Conservation (phyloP, 2,888 invertebrate genomes). For the Cheilosia urbana region DNA sequence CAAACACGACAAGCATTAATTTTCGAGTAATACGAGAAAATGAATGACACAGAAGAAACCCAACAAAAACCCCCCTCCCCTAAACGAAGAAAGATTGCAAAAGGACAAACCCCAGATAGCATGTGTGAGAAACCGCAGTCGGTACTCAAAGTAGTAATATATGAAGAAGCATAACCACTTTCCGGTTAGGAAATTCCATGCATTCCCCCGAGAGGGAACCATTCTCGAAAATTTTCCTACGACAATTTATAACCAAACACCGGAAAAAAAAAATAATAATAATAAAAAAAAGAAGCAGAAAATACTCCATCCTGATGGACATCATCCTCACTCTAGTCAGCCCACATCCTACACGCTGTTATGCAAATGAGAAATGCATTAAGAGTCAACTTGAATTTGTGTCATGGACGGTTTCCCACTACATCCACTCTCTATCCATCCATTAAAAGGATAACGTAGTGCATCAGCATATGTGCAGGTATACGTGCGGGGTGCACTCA, state of each 20-base stretch:
- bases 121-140: neutral
- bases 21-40: constrained; percentile 6
- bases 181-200: constrained; percentile 52
- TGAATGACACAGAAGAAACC: neutral
- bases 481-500: constrained; percentile 43
- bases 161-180: constrained; percentile 40
- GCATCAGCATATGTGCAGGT: constrained; percentile 32
- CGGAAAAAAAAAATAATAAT: neutral
- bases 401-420: constrained; percentile 60
- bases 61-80: neutral
- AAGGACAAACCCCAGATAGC: constrained; percentile 24
- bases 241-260: constrained; percentile 22
- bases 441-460: constrained; percentile 62
- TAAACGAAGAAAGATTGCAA: constrained; percentile 12
- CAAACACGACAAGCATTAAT: constrained; percentile 16
- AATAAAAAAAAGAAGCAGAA: neutral
- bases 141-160: constrained; percentile 14
- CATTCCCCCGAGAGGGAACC: constrained; percentile 1
- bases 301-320: constrained; percentile 14
- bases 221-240: constrained; percentile 15
- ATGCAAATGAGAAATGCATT: constrained; percentile 70
- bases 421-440: neutral
- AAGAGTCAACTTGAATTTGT: constrained; percentile 69
- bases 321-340: neutral
- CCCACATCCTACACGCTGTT: constrained; percentile 26